Evolutionary conservation across 53 echinoderm and acorn worm species (phyloP).

Genomic region (Apostichopus leukothele): DNA sequence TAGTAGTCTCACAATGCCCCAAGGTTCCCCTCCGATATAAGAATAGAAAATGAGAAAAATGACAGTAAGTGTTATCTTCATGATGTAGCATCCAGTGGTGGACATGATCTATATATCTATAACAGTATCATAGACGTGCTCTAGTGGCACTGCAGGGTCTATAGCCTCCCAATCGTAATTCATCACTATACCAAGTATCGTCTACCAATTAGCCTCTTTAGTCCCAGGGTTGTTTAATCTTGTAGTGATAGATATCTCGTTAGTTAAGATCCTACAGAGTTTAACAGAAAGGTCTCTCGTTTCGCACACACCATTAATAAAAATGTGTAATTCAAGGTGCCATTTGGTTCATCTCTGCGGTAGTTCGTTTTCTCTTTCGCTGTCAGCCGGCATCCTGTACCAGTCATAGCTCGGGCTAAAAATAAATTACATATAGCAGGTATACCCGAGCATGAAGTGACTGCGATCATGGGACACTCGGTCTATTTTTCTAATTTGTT

Average conservation of each 20-base stretch:
- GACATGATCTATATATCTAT: background rate
- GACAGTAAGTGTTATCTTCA: no score
- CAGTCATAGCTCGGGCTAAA: slow-evolving; percentile 5
- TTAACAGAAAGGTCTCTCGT: background rate
- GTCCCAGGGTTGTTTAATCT: background rate
- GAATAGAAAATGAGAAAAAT: no score
- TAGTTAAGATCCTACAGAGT: slow-evolving; percentile 13
- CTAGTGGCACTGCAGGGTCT: background rate
- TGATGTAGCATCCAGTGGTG: background rate
- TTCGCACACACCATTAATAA: slow-evolving; percentile 19
- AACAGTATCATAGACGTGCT: background rate
- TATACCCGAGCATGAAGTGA: background rate
- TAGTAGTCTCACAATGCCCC: no score
- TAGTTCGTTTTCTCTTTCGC: background rate
- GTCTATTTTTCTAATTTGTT: slow-evolving; percentile 11
- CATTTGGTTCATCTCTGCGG: slow-evolving; percentile 11
- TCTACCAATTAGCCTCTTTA: slow-evolving; percentile 14
- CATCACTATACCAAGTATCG: background rate
- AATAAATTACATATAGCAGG: slow-evolving; percentile 2
- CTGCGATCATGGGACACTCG: background rate
- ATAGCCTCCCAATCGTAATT: background rate
- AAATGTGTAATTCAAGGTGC: slow-evolving; percentile 41
- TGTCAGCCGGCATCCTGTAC: background rate
- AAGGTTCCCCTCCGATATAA: no score
- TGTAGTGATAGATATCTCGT: background rate